Evolutionary conservation across 2,797 vertebrate genomes (phyloP).

Genomic region (Agapornis canus): DNA sequence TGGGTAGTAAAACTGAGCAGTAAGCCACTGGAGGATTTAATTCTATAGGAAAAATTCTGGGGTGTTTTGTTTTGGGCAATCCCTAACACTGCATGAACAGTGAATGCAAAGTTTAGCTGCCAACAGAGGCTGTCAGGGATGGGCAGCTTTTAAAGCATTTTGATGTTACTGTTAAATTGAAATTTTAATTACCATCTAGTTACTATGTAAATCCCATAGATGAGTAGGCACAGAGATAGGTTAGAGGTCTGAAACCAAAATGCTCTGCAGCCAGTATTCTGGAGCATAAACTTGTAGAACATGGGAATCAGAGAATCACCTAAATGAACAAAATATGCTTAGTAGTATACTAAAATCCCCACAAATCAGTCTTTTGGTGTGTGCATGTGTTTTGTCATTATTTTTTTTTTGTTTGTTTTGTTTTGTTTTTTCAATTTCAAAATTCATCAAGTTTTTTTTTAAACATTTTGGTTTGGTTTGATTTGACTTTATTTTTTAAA

Average conservation of each 20-base stretch:
- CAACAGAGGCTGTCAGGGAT: neutral
- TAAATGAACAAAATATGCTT: neutral
- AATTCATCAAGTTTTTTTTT: neutral
- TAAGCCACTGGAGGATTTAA: neutral
- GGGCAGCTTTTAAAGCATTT: neutral
- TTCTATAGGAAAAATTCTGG: neutral
- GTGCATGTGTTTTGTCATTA: constrained; percentile 58
- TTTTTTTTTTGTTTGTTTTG: neutral
- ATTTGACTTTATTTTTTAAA: constrained; percentile 31
- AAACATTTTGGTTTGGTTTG: constrained; percentile 47
- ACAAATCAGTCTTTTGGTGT: constrained; percentile 40
- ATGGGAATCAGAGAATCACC: neutral
- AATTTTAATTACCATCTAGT: neutral
- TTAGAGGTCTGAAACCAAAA: neutral
- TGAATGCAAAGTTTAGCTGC: neutral
- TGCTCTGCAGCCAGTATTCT: neutral
- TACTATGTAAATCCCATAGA: neutral
- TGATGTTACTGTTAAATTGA: neutral
- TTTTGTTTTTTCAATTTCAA: neutral
- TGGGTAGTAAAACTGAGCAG: neutral
- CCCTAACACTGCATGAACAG: neutral
- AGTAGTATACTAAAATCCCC: neutral
- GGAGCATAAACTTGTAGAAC: neutral
- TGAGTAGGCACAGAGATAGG: neutral
- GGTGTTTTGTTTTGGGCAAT: neutral